Evolutionary conservation across 2,888 invertebrate species (phyloP), one percentile per base, ranked within the genome.

Genomic region (Flexamia atlantica): DNA sequence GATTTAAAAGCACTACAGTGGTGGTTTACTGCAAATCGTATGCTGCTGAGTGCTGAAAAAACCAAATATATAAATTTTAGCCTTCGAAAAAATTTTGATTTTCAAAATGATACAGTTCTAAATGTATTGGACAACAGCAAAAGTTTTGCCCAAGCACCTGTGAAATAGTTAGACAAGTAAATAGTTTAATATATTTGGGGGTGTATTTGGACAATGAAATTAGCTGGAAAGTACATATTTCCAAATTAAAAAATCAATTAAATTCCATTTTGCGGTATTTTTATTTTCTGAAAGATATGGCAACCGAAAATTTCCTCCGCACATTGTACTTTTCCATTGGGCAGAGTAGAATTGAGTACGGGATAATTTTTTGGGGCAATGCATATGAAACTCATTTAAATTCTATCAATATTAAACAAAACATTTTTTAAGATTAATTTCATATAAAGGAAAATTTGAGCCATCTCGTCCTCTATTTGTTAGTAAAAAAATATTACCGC

Each of bases 131-230:
- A n/a, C n/a, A n/a, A n/a, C n/a, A n/a, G n/a, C n/a, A n/a, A n/a
- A n/a, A n/a, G n/a, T n/a, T n/a, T n/a, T n/a, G n/a, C n/a, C n/a
- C n/a, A n/a, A n/a, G n/a, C n/a, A n/a, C n/a, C n/a, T n/a, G 68
- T 68, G 4, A n/a, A 68, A 68, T 3, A 17, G 25, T 68, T 20
- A 4, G 23, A 68, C n/a, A 68, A 23, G 17, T 30, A 68, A n/a
- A n/a, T n/a, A n/a, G n/a, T n/a, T n/a, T n/a, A n/a, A 68, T 12
- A 30, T 68, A 28, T 68, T 68, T 68, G 68, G 68, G 68, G 14
- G 25, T 68, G 5, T 3, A 7, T 3, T 4, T 68, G 20, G 9
- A 68, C 25, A 25, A 17, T 28, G 68, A 68, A 68, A 17, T 68
- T 3, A 68, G 23, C 4, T 68, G 68, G 68, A 68, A 68, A 68